These are phyloP conservation scores for Drusus annulatus DNA, from an alignment of 1,140 invertebrate species.

Conservation along the genomic window DNA sequence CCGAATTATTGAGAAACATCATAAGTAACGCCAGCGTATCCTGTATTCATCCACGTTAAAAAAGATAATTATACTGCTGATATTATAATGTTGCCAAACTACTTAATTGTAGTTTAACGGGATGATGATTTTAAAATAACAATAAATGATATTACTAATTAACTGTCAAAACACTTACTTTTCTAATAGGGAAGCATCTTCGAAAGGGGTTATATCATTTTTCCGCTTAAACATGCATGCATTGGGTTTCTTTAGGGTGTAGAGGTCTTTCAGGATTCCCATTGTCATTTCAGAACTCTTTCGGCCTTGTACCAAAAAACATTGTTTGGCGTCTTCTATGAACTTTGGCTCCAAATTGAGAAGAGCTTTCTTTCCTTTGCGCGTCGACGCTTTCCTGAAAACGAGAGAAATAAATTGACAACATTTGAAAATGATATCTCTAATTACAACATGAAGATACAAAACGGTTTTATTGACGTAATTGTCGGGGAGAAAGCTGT, in stretches of 20 bases:
- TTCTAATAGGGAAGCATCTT: conserved; percentile 87
- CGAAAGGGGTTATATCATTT: conserved; percentile 90
- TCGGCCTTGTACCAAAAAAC: conserved; percentile 88
- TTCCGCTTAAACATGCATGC: conserved; percentile 83
- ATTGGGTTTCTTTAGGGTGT: conserved; percentile 89
- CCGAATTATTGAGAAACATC: no score
- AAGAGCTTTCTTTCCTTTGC: conserved; percentile 89
- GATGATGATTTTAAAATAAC: no score
- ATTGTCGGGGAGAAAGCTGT: not conserved
- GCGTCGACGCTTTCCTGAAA: conserved; percentile 89
- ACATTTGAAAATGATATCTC: not conserved
- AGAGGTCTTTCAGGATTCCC: conserved; percentile 90
- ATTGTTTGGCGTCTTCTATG: conserved; percentile 89
- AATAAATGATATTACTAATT: no score
- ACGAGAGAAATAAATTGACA: conserved; percentile 43
- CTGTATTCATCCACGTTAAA: no score
- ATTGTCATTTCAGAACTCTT: conserved; percentile 85
- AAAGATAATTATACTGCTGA: no score
- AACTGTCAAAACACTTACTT: conserved; percentile 74
- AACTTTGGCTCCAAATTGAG: conserved; percentile 88
- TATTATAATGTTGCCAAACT: no score
- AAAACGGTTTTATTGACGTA: not conserved
- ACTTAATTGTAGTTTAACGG: no score
- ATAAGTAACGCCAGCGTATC: no score
- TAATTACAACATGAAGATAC: not conserved